These are phyloP conservation scores for Leptoteleia sp. DNA, from an alignment of 1,140 invertebrate genomes.

Conservation along the genomic window DNA sequence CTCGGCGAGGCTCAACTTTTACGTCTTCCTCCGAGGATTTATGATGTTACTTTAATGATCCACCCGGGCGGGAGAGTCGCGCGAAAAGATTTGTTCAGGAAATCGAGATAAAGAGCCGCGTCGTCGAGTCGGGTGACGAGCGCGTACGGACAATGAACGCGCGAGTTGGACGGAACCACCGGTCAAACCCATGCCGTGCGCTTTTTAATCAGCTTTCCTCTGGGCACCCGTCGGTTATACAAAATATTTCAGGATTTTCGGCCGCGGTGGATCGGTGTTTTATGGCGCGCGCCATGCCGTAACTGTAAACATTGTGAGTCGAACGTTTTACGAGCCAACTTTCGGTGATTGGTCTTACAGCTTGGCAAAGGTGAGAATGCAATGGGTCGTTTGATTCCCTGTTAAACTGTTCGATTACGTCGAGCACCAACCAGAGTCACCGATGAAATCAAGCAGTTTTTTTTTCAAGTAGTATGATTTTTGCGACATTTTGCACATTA, in stretches of 20 bases:
- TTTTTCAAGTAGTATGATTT: too few species aligned
- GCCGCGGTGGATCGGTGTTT: conserved; percentile 37
- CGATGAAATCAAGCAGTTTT: too few species aligned
- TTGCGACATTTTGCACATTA: too few species aligned
- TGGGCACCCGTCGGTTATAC: conserved; percentile 40
- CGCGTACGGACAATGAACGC: conserved; percentile 38
- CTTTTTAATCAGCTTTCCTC: conserved; percentile 59
- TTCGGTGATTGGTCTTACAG: too few species aligned
- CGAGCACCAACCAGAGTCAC: too few species aligned
- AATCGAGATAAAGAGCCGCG: conserved; percentile 61
- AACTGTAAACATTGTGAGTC: conserved; percentile 54
- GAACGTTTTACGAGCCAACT: conserved; percentile 45
- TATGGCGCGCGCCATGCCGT: conserved; percentile 24
- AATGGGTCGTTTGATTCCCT: too few species aligned
- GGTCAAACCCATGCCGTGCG: too few species aligned
- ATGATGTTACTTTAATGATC: conserved; percentile 78
- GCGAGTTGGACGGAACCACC: too few species aligned
- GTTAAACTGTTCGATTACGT: too few species aligned
- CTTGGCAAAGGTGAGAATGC: too few species aligned
- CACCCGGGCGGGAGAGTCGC: conserved; percentile 38
- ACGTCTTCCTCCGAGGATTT: conserved; percentile 70
- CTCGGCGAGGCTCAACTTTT: conserved; percentile 58
- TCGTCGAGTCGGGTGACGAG: conserved; percentile 44
- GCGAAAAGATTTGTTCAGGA: conserved; percentile 61
- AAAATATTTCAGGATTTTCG: conserved; percentile 60